These are phyloP conservation scores for Sebastes minor DNA, from an alignment of 2,797 vertebrate species.

Conservation along the genomic window DNA sequence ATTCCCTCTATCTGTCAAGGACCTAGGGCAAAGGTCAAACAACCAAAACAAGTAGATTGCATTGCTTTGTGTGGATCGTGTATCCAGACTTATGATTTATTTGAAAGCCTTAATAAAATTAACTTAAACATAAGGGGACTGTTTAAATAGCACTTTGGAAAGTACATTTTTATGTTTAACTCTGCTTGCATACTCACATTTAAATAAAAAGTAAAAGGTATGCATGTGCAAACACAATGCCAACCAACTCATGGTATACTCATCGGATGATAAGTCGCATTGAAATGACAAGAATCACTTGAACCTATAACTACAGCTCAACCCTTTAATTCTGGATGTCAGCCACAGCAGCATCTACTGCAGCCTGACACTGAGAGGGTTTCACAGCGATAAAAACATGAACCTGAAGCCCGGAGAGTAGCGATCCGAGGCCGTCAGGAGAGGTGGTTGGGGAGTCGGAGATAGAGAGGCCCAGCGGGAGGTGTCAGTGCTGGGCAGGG, in stretches of 20 bases:
- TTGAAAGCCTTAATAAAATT: background rate
- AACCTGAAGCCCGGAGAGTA: slow-evolving; percentile 14
- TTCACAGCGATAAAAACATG: slow-evolving; percentile 31
- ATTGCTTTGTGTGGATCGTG: background rate
- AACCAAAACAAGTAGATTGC: background rate
- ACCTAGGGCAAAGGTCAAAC: background rate
- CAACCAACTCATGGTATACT: too few relatives aligned
- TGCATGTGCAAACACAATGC: background rate
- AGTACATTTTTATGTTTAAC: background rate
- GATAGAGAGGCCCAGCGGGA: slow-evolving; percentile 47
- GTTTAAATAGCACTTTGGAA: background rate
- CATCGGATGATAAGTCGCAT: background rate
- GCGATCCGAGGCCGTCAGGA: background rate
- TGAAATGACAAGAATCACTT: slow-evolving; percentile 19
- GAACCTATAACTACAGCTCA: background rate
- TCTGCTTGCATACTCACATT: background rate
- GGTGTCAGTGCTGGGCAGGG: slow-evolving; percentile 24
- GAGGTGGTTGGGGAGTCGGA: background rate
- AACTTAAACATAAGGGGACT: background rate
- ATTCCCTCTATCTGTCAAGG: background rate
- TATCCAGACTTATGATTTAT: background rate
- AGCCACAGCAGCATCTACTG: background rate
- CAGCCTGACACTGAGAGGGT: slow-evolving; percentile 17
- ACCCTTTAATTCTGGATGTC: slow-evolving; percentile 19
- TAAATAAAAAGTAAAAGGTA: background rate